Percentiles rank a stretch among this genome's conserved stretches.
Evolutionary conservation across 2,113 vertebrate genomes (phyloP).

Genomic region (Climacteris rufus): DNA sequence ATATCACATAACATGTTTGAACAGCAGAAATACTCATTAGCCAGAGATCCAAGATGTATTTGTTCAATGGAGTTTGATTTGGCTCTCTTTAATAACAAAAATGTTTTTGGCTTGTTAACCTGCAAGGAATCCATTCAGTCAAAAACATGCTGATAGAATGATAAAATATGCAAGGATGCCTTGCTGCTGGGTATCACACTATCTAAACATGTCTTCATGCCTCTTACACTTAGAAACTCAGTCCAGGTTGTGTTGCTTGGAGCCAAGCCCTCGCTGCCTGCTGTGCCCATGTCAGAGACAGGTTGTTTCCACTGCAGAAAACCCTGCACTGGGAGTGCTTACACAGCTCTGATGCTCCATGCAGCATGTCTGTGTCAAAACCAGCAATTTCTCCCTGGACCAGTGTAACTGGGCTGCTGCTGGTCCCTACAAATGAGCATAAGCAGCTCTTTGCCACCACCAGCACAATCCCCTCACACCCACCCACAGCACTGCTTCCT

Average conservation of each 20-base stretch:
- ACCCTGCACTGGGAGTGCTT: background rate
- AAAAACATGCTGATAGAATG: background rate
- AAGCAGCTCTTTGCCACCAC: accelerated
- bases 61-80: background rate
- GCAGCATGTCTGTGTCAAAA: background rate
- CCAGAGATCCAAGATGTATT: background rate
- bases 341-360: background rate
- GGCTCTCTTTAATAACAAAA: background rate
- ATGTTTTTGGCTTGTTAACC: background rate
- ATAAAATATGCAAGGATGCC: background rate
- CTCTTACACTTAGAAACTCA: background rate
- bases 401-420: background rate
- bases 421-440: background rate
- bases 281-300: background rate
- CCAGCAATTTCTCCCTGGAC: background rate
- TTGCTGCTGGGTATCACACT: background rate
- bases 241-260: background rate
- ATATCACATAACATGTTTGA: background rate
- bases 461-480: background rate
- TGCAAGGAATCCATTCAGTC: background rate
- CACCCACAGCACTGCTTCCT: background rate
- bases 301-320: background rate
- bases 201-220: background rate
- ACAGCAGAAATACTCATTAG: background rate
- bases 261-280: background rate